phyloP scores from a whole-genome alignment of 2,797 vertebrate genomes.

The Poeciliopsis presidionis region DNA sequence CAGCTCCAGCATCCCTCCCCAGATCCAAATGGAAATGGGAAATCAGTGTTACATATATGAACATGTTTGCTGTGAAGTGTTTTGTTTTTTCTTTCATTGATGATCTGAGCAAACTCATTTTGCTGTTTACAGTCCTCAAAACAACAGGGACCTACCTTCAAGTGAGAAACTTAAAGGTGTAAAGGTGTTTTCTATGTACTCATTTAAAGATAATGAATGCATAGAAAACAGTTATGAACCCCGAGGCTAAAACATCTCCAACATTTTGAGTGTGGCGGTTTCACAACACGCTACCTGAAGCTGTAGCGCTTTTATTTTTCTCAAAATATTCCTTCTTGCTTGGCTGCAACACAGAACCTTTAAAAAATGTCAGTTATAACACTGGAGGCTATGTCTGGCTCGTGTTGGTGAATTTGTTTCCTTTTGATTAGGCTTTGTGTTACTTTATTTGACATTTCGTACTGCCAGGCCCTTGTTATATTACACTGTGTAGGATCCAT shows the following conservation, averaged over 20 bases:
- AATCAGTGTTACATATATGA: constrained; percentile 28
- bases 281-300: neutral
- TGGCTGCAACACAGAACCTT: neutral
- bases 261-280: neutral
- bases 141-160: neutral
- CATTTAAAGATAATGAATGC: neutral
- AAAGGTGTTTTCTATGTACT: neutral
- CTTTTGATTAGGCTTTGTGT: neutral
- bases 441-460: neutral
- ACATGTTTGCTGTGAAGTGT: neutral
- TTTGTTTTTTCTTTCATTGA: neutral
- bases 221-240: neutral
- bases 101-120: neutral
- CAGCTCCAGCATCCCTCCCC: neutral
- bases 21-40: neutral
- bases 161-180: neutral
- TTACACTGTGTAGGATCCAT: neutral
- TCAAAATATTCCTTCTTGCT: constrained; percentile 1
- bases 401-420: constrained; percentile 10
- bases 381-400: neutral
- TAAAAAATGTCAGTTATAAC: neutral
- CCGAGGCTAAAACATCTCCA: neutral
- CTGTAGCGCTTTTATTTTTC: neutral
- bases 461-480: neutral
- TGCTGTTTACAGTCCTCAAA: neutral